A percentile compares a stretch with the other conserved stretches of the same genome.
phyloP scores from a whole-genome alignment of 2,888 invertebrate genomes.

The Pyrgus malvae region DNA sequence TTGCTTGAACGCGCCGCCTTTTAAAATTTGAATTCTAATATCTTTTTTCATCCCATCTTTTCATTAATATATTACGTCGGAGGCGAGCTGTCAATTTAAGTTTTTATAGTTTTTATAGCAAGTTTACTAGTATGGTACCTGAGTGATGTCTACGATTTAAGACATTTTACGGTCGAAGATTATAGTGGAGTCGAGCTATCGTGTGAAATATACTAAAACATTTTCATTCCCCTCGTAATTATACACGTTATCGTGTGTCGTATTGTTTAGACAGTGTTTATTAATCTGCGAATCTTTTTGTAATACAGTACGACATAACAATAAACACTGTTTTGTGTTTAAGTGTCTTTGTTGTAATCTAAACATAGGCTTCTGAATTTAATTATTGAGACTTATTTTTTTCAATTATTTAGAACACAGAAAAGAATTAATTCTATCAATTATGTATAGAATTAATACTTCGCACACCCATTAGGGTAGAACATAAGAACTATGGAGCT shows the following conservation, averaged over 20 bases:
- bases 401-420: too few relatives aligned
- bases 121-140: constrained; percentile 51
- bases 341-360: too few relatives aligned
- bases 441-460: too few relatives aligned
- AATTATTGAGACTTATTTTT: too few relatives aligned
- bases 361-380: too few relatives aligned
- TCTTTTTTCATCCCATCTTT: constrained; percentile 66
- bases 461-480: too few relatives aligned
- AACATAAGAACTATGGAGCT: too few relatives aligned
- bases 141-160: constrained; percentile 53
- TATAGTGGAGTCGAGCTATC: constrained; percentile 43
- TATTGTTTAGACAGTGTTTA: background rate
- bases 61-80: constrained; percentile 78
- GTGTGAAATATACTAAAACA: constrained; percentile 27
- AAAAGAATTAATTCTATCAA: too few relatives aligned
- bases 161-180: constrained; percentile 50
- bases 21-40: constrained; percentile 70
- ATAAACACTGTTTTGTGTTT: too few relatives aligned
- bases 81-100: constrained; percentile 64
- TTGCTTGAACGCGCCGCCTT: constrained; percentile 74
- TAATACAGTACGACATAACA: background rate
- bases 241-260: constrained; percentile 8
- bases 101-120: constrained; percentile 49
- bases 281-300: background rate
- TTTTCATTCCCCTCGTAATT: constrained; percentile 33